Conservation (phyloP, 2,113 vertebrate genomes). For the Willisornis vidua region DNA sequence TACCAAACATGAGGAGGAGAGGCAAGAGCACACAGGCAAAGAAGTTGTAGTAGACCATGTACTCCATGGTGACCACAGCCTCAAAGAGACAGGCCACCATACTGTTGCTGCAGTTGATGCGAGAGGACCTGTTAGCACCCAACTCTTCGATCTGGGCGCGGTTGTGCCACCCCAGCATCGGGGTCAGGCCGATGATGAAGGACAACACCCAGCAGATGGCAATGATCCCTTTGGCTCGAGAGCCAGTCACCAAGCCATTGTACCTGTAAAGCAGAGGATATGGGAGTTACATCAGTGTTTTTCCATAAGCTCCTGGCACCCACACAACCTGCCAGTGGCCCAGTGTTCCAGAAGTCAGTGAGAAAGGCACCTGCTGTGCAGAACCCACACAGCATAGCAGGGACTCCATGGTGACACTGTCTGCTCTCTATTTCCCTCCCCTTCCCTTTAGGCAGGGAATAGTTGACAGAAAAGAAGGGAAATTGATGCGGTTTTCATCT, state of each 20-base stretch:
- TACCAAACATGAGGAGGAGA: constrained; percentile 90
- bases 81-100: constrained; percentile 88
- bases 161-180: constrained; percentile 93
- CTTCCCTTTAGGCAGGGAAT: not conserved
- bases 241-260: constrained; percentile 90
- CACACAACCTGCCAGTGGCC: not conserved
- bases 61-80: constrained; percentile 90
- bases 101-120: constrained; percentile 63
- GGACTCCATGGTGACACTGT: not conserved
- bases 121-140: constrained; percentile 37
- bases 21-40: constrained; percentile 91
- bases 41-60: constrained; percentile 98
- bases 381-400: not conserved
- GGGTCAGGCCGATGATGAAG: constrained; percentile 91
- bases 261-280: constrained; percentile 80
- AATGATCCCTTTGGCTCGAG: constrained; percentile 88
- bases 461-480: not conserved
- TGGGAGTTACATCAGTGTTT: not conserved
- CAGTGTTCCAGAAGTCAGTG: not conserved
- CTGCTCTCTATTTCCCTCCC: not conserved
- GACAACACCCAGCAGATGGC: constrained; percentile 94
- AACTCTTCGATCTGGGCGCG: not conserved
- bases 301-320: not conserved
- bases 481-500: not conserved
- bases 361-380: not conserved